Evolutionary conservation across 2,113 vertebrate genomes (phyloP), one percentile per base, ranked within the genome.

Genomic region (Egretta garzetta): DNA sequence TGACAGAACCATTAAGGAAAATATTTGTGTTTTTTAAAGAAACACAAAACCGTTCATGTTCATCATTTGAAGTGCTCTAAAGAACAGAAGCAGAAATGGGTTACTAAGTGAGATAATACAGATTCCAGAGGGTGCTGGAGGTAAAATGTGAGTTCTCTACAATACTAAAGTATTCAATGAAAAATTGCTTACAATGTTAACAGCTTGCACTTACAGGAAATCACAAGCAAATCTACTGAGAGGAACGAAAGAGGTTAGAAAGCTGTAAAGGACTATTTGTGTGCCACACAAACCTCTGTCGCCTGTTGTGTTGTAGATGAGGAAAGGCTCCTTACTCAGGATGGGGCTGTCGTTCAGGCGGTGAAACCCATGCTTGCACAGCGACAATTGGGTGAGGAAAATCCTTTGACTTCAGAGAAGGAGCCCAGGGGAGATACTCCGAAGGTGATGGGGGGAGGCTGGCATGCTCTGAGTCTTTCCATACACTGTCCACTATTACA

Each of bases 321-420:
- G 20, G 37, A 64, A 71, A 60, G 68, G 32, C 39, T 73, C 59
- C 58, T 59, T 27, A 5, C 17, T 76, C 11, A 14, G 5, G 39
- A 8, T 17, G 16, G 43, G 9, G 14, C 67, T 66, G 43, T 59
- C 1, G 2, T 62, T 83, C 4, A 37, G 68, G 8, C n/a, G 50
- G 9, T 13, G 80, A 50, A 68, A 73, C 22, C 6, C 0, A 0
- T 33, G 47, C 41, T 73, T 64, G 43, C 58, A 26, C 7, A 50
- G 49, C 63, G 75, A 53, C 15, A 82, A 45, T 6, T 1, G 15
- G 23, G 23, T 55, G 56, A 83, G 47, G 14, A 35, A 88, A 41
- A 10, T 67, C 47, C 47, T 91, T 74, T 53, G 37, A 14, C 49
- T 80, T 76, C 22, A 56, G 43, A 67, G 62, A 60, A 5, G 21